phyloP scores from a whole-genome alignment of 2,888 invertebrate species.

The Tenthredo mesomela region DNA sequence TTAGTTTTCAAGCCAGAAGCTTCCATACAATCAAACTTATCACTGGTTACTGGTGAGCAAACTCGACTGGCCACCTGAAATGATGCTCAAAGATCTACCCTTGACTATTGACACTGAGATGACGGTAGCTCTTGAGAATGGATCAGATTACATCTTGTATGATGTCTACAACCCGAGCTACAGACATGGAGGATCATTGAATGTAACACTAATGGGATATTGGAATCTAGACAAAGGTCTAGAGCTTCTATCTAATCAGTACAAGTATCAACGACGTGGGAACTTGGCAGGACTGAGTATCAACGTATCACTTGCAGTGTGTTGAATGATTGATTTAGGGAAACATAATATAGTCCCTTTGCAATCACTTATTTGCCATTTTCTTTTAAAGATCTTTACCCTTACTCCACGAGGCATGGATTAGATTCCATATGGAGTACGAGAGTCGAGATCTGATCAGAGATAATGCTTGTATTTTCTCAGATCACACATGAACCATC shows the following conservation, averaged over 20 bases:
- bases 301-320: slow-evolving; percentile 67
- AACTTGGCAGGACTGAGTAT: slow-evolving; percentile 66
- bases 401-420: background rate
- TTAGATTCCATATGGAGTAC: background rate
- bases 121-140: slow-evolving; percentile 61
- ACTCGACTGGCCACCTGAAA: slow-evolving; percentile 56
- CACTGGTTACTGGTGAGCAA: slow-evolving; percentile 67
- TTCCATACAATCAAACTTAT: slow-evolving; percentile 69
- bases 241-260: slow-evolving; percentile 61
- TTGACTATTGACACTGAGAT: slow-evolving; percentile 68
- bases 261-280: slow-evolving; percentile 68
- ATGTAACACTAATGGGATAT: slow-evolving; percentile 66
- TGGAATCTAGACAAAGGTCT: slow-evolving; percentile 64
- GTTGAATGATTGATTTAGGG: background rate
- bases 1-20: slow-evolving; percentile 62
- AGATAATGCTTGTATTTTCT: slow-evolving; percentile 10
- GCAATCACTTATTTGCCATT: background rate
- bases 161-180: slow-evolving; percentile 71
- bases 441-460: background rate
- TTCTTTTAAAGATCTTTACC: background rate
- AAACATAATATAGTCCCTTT: background rate
- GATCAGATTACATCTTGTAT: slow-evolving; percentile 61
- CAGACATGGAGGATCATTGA: slow-evolving; percentile 66
- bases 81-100: slow-evolving; percentile 61
- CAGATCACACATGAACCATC: slow-evolving; percentile 56